phyloP scores from a whole-genome alignment of 2,888 invertebrate genomes.

The Phania funesta region DNA sequence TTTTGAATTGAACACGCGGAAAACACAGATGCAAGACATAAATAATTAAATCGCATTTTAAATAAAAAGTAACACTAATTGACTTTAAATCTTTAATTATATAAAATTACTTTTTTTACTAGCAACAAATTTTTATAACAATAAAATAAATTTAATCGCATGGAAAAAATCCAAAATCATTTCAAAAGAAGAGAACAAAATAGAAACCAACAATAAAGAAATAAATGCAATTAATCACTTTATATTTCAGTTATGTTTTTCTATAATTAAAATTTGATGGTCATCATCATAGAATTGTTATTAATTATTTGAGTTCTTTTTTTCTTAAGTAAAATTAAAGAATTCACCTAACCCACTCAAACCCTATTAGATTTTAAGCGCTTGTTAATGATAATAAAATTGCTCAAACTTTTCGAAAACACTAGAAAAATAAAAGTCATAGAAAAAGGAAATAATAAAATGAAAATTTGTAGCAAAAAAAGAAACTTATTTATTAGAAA shows the following conservation, averaged over 20 bases:
- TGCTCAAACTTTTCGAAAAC: no score
- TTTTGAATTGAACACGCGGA: not conserved
- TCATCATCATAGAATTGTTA: no score
- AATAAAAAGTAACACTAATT: not conserved
- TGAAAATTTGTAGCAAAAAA: constrained; percentile 36
- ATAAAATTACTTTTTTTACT: not conserved
- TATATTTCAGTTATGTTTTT: not conserved
- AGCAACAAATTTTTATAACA: not conserved
- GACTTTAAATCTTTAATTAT: not conserved
- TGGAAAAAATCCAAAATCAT: constrained; percentile 30
- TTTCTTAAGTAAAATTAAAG: not conserved
- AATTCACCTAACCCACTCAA: no score
- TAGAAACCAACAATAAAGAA: not conserved
- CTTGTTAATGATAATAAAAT: no score
- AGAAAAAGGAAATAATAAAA: constrained; percentile 49
- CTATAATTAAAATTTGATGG: constrained; percentile 7
- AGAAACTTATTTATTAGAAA: constrained; percentile 21
- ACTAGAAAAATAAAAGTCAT: constrained; percentile 28
- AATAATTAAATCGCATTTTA: not conserved
- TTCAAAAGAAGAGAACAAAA: constrained; percentile 59
- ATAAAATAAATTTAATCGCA: not conserved
- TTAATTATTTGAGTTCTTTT: not conserved
- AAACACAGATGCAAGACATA: not conserved
- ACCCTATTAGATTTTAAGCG: constrained; percentile 46
- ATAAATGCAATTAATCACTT: constrained; percentile 9